Evolutionary conservation across 2,888 invertebrate genomes (phyloP).

Genomic region (Ernsta delagoae): DNA sequence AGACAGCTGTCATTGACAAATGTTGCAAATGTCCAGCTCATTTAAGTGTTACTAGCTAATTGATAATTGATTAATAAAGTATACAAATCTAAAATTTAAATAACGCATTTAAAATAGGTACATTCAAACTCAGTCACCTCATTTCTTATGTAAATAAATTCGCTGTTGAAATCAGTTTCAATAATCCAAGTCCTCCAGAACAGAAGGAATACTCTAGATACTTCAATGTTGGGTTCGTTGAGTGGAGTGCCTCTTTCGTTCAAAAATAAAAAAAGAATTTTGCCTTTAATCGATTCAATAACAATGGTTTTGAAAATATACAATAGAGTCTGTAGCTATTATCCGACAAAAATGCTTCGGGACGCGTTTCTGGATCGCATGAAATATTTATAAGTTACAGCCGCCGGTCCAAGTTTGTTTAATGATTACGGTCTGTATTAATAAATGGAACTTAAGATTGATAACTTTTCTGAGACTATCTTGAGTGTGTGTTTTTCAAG

Average conservation of each 20-base stretch:
- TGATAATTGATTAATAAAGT: too few relatives aligned
- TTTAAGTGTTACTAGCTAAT: too few relatives aligned
- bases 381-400: conserved; percentile 67
- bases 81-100: too few relatives aligned
- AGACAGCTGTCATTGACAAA: too few relatives aligned
- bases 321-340: conserved; percentile 48
- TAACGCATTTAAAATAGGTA: too few relatives aligned
- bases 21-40: too few relatives aligned
- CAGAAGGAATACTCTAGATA: background rate
- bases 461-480: too few relatives aligned
- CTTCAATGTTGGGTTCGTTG: background rate
- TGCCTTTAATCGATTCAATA: conserved; percentile 31
- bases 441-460: too few relatives aligned
- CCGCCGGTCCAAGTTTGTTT: conserved; percentile 33
- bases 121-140: too few relatives aligned
- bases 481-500: too few relatives aligned
- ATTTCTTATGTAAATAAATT: background rate
- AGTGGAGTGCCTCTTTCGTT: background rate
- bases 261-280: conserved; percentile 14
- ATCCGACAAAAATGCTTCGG: conserved; percentile 59
- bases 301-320: conserved; percentile 35
- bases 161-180: conserved; percentile 1
- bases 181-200: background rate
- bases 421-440: background rate
- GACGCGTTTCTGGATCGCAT: conserved; percentile 53